Percentiles rank a stretch among this genome's conserved stretches.
Conservation (phyloP, 1,140 invertebrate genomes). For the Hyphantria cunea region DNA sequence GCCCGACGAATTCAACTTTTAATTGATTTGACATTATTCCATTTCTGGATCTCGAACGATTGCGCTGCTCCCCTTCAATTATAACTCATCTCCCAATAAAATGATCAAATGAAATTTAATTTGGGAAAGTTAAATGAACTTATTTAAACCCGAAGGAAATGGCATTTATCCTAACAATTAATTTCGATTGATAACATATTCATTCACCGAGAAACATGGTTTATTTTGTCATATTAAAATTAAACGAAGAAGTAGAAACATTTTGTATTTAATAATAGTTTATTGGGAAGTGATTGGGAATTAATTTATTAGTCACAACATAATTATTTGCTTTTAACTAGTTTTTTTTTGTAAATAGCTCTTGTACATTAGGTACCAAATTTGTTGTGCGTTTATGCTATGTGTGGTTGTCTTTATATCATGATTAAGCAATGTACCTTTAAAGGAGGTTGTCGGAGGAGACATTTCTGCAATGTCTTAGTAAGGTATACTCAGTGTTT, state of each 20-base stretch:
- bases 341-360: no score
- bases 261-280: no score
- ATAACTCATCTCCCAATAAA: constrained; percentile 69
- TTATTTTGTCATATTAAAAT: not conserved
- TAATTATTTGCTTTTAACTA: no score
- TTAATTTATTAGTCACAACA: no score
- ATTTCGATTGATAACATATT: constrained; percentile 23
- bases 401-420: no score
- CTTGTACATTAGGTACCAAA: no score
- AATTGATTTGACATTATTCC: constrained; percentile 76
- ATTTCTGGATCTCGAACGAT: constrained; percentile 60
- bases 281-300: no score
- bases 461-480: no score
- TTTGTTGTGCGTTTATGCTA: no score
- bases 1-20: constrained; percentile 68
- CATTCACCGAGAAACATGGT: not conserved
- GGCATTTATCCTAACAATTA: constrained; percentile 41
- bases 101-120: constrained; percentile 76
- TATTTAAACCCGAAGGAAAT: constrained; percentile 49
- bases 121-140: constrained; percentile 68
- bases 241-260: not conserved
- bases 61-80: constrained; percentile 64
- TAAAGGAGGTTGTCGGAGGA: no score
- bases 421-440: no score
- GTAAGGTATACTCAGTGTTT: no score